phyloP scores from a whole-genome alignment of 2,113 vertebrate species.

The Oryctolagus cuniculus region mOryCun1.1 NC_091440.1:6069501-6070000 shows the following conservation, averaged over 20 bases:
- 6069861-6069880: neutral
- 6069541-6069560: neutral
- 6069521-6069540: too few relatives aligned
- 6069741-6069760: neutral
- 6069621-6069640: neutral
- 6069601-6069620: too few relatives aligned
- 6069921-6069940: neutral
- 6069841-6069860: neutral
- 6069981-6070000: neutral
- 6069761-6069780: neutral
- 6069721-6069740: accelerated
- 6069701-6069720: neutral
- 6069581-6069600: accelerated
- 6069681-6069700: neutral
- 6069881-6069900: neutral
- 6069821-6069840: neutral
- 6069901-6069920: neutral
- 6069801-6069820: neutral
- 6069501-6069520: neutral
- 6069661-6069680: accelerated
- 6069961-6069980: neutral
- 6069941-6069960: neutral
- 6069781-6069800: accelerated
- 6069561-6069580: neutral
- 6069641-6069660: neutral